Percentiles rank a stretch among this genome's conserved stretches.
These are phyloP conservation scores for Eupeodes corollae DNA, from an alignment of 1,140 invertebrate species.

Conservation along the genomic window DNA sequence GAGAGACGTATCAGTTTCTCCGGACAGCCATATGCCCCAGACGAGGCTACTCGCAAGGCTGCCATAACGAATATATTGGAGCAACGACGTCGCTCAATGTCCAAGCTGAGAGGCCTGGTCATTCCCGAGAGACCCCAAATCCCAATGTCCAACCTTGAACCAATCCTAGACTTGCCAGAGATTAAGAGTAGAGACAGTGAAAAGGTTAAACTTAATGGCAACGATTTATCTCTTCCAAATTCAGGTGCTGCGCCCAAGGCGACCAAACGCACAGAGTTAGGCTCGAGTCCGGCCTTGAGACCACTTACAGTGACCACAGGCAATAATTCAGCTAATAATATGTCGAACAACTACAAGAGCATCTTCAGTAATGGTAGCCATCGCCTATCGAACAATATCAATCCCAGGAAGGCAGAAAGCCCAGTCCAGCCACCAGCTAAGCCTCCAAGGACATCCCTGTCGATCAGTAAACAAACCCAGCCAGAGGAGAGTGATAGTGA, in stretches of 20 bases:
- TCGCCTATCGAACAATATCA: slow-evolving; percentile 9
- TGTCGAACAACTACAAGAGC: slow-evolving; percentile 15
- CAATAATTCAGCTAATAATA: neutral
- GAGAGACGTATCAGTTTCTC: slow-evolving; percentile 44
- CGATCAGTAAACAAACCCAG: slow-evolving; percentile 9
- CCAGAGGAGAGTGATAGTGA: slow-evolving; percentile 73
- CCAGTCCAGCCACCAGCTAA: slow-evolving; percentile 29
- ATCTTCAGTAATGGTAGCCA: slow-evolving; percentile 15
- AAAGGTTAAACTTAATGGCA: slow-evolving; percentile 15
- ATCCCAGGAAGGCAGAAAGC: slow-evolving; percentile 12
- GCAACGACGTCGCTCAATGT: slow-evolving; percentile 65
- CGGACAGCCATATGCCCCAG: slow-evolving; percentile 18
- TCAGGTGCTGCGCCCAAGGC: too few relatives aligned
- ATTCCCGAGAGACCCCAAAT: slow-evolving; percentile 64
- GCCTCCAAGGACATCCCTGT: slow-evolving; percentile 34
- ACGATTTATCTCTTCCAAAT: too few relatives aligned
- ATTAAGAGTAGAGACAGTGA: slow-evolving; percentile 55
- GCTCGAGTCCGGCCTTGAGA: neutral
- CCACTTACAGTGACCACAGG: slow-evolving; percentile 1
- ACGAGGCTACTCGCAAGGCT: slow-evolving; percentile 30
- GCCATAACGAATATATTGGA: slow-evolving; percentile 45
- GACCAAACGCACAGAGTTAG: too few relatives aligned
- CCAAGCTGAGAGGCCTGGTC: slow-evolving; percentile 71
- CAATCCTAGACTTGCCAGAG: slow-evolving; percentile 59
- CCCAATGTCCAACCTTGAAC: slow-evolving; percentile 34